Conservation (phyloP, 92 coral and sea anemone genomes). For the Epizoanthus rinbou region DNA sequence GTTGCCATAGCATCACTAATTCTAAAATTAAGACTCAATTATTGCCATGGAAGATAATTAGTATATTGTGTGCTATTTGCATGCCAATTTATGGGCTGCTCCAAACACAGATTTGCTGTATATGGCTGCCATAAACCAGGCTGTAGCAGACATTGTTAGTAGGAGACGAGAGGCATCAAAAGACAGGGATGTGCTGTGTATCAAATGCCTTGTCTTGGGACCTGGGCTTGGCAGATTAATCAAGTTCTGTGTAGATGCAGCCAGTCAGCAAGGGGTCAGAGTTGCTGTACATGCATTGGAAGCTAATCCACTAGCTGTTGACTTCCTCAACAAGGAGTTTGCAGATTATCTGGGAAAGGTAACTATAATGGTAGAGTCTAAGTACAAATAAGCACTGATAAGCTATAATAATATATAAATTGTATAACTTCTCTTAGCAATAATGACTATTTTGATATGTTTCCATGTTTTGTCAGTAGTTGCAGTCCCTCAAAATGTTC, state of each 20-base stretch:
- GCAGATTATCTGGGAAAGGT: constrained; percentile 45
- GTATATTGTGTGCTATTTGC: too few species aligned
- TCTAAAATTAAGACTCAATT: too few species aligned
- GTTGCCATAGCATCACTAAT: too few species aligned
- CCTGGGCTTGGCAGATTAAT: constrained; percentile 68
- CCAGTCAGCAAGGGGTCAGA: constrained; percentile 24
- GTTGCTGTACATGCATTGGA: constrained; percentile 54
- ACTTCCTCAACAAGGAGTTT: constrained; percentile 52
- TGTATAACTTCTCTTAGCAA: too few species aligned
- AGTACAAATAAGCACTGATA: too few species aligned
- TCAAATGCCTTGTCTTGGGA: constrained; percentile 54
- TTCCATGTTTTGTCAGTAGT: too few species aligned
- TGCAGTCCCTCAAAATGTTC: too few species aligned
- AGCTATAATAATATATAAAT: too few species aligned
- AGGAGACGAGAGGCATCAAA: neutral
- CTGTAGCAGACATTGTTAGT: constrained; percentile 38
- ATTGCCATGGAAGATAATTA: too few species aligned
- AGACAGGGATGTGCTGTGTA: neutral
- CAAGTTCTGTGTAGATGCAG: constrained; percentile 50
- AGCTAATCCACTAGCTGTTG: constrained; percentile 64
- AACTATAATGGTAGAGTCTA: too few species aligned
- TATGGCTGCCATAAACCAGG: constrained; percentile 64
- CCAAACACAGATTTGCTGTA: constrained; percentile 53
- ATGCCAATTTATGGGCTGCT: too few species aligned
- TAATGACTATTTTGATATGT: too few species aligned